Percentiles rank a stretch among this genome's conserved stretches.
Evolutionary conservation across 2,888 invertebrate species (phyloP).

Genomic region (Byasa hedistus): DNA sequence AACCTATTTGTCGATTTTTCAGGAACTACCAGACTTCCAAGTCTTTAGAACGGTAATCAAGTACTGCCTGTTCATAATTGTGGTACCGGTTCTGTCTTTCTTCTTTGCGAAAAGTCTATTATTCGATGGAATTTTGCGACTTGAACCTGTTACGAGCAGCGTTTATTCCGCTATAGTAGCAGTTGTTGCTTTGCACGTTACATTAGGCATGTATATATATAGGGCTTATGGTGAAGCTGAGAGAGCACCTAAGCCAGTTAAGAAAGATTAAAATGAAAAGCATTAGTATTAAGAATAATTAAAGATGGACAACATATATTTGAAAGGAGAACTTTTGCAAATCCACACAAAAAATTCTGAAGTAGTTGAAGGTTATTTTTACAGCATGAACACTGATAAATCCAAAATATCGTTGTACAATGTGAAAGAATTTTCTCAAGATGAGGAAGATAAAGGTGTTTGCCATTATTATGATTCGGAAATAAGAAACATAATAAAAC

Average conservation of each 20-base stretch:
- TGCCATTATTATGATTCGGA: conserved; percentile 69
- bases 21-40: conserved; percentile 84
- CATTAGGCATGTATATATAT: conserved; percentile 88
- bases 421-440: conserved; percentile 62
- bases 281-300: conserved; percentile 20
- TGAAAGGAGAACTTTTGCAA: conserved; percentile 74
- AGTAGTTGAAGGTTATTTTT: conserved; percentile 69
- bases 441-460: conserved; percentile 56
- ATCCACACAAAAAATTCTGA: conserved; percentile 68
- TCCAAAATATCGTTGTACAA: conserved; percentile 69
- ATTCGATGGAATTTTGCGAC: conserved; percentile 83
- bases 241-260: conserved; percentile 63
- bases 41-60: conserved; percentile 87
- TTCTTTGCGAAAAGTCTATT: conserved; percentile 84
- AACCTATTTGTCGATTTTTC: conserved; percentile 44
- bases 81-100: conserved; percentile 87
- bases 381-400: conserved; percentile 67
- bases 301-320: conserved; percentile 70
- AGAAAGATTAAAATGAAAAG: conserved; percentile 60
- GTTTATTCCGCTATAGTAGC: conserved; percentile 89
- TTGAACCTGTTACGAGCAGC: conserved; percentile 82
- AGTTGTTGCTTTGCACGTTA: conserved; percentile 86
- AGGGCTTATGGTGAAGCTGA: conserved; percentile 84
- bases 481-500: conserved; percentile 65
- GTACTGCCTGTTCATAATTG: conserved; percentile 87